phyloP scores from a whole-genome alignment of 1,140 invertebrate species.

The Aphelinus atriplicis region DNA sequence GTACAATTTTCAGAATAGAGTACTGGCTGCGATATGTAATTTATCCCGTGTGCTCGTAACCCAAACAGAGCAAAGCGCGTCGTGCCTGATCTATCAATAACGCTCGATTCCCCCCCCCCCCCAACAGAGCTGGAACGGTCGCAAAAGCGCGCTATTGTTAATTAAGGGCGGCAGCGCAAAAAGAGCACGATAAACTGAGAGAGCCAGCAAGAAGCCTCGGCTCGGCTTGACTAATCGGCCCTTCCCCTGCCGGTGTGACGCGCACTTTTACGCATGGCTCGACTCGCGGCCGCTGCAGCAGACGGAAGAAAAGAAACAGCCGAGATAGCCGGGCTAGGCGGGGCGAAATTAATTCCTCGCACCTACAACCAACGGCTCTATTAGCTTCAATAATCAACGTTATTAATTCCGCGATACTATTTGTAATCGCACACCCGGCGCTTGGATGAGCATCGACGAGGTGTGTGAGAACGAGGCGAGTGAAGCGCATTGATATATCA shows the following conservation, averaged over 20 bases:
- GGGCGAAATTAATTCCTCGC: conserved; percentile 2
- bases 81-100: conserved; percentile 4
- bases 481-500: too few relatives aligned
- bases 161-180: too few relatives aligned
- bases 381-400: conserved; percentile 14
- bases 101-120: too few relatives aligned
- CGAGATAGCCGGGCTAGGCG: neutral
- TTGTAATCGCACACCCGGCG: neutral
- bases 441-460: too few relatives aligned
- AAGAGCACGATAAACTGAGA: too few relatives aligned
- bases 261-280: too few relatives aligned
- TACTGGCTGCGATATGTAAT: conserved; percentile 9
- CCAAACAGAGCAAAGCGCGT: neutral
- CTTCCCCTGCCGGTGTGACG: neutral
- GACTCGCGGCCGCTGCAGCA: too few relatives aligned
- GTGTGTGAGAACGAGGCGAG: too few relatives aligned
- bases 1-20: conserved; percentile 11
- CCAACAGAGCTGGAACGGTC: too few relatives aligned
- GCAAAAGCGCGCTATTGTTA: too few relatives aligned
- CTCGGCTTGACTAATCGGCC: neutral
- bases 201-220: too few relatives aligned
- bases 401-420: conserved; percentile 7
- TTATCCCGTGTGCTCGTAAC: neutral
- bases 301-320: too few relatives aligned
- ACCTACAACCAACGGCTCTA: neutral